Evolutionary conservation across 2,888 invertebrate species (phyloP), one percentile per base, ranked within the genome.

Genomic region (Diplazon laetatorius): DNA sequence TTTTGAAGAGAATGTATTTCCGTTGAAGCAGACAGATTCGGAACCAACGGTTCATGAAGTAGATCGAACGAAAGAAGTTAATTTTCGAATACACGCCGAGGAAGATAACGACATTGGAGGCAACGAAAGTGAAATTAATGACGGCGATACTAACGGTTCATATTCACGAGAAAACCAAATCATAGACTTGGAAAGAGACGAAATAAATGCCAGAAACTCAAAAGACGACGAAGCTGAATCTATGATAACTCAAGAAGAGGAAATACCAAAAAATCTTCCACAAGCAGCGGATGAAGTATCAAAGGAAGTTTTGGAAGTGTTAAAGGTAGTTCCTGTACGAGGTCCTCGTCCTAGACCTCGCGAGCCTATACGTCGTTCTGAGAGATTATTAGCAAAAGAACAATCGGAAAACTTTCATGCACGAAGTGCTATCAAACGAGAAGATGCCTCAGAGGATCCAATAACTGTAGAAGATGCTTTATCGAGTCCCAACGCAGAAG

Each of bases 391-490:
- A 18, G 35, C 35, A 16, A 35, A 37, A 14, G 35, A 18, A 16
- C 37, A 57, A 57, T 9, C 16, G 3, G 1, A 10, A 35, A 16
- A 57, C 8, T 35, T 16, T 57, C 37, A 37, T 10, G 37, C 37
- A 0, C 18, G 16, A 16, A 37, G 35, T 37, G 57, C 57, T 4
- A 37, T 57, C 10, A 57, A 37, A 35, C 18, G 9, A 8, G 16
- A 57, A 57, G 10, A 57, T 16, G 14, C 37, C 8, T 1, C 1
- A 16, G 37, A 57, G 5, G 35, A 55, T 37, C 57, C 57, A 57
- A 18, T 16, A 10, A 57, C 37, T 0, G 4, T 57, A 35, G 57
- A 57, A 57, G 57, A 35, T 16, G 57, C 18, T 57, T 57, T 57
- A 12, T 57, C 37, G 9, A 35, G 37, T 37, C 4, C 0, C 18